Evolutionary conservation across 2,113 vertebrate species (phyloP).

Genomic region (Crotalus helleri): DNA sequence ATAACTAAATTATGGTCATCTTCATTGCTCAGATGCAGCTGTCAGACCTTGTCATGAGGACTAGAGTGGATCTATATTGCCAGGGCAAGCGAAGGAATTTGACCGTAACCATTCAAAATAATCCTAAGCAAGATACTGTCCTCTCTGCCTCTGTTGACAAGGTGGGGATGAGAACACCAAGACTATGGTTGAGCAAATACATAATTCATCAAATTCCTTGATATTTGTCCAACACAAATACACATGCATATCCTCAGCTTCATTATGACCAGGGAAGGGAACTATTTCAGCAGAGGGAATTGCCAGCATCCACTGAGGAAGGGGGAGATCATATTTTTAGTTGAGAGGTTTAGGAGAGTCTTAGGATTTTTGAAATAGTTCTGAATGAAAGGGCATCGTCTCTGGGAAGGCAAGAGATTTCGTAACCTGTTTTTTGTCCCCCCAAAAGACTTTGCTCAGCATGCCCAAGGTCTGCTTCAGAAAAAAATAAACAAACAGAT

Average conservation of each 20-base stretch:
- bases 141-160: neutral
- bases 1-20: neutral
- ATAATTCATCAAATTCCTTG: neutral
- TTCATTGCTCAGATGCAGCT: neutral
- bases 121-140: no score
- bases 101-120: neutral
- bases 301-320: neutral
- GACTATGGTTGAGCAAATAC: neutral
- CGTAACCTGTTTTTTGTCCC: neutral
- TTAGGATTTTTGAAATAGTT: conserved; percentile 11
- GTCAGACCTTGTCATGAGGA: neutral
- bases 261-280: neutral
- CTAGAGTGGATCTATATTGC: neutral
- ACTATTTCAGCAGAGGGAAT: conserved; percentile 10
- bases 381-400: neutral
- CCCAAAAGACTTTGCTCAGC: conserved; percentile 30
- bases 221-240: conserved; percentile 4
- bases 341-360: conserved; percentile 23
- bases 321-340: conserved; percentile 28
- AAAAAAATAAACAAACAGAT: neutral
- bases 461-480: neutral
- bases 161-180: neutral
- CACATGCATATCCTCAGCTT: neutral
- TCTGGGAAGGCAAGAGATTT: neutral
- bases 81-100: neutral